Evolutionary conservation across 1,140 invertebrate genomes (phyloP), one percentile per base, ranked within the genome.

Genomic region (Leguminivora glycinivorella): DNA sequence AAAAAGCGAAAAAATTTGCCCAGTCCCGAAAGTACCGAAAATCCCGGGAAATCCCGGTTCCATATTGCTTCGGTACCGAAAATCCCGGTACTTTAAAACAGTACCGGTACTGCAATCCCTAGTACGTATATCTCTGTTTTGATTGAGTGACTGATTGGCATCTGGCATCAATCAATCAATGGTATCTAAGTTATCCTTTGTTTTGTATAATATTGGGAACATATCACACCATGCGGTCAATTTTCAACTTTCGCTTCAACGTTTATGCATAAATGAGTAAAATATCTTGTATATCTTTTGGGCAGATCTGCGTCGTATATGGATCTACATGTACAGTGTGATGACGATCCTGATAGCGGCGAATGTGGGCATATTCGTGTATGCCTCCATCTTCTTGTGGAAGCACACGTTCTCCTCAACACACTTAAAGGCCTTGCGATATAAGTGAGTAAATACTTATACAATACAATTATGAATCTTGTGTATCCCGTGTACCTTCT

Each of bases 321-420:
- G 87, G 87, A 78, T 83, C 26, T 91, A 89, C 72, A 87, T 91
- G 85, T 89, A 85, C 69, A 89, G 87, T 63, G 75, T 89, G 2
- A 85, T 88, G 78, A 68, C 83, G 3, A 74, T 88, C 14, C 66
- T 89, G 0, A 75, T 88, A 12, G 17, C 76, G 0, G 68, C 73
- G 2, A 91, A 91, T 71, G 78, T 85, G 22, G 56, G 60, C n/a
- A 89, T 91, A 71, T 91, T 89, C 67, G 72, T 81, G 6, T 90
- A 90, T 71, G 82, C 75, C 9, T 87, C 83, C 0, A 17, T 81
- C 0, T 58, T 76, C 25, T 69, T 89, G 26, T 89, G 89, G 78
- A 70, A 78, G 9, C 58, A 80, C 2, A 71, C 76, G 0, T 87
- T 85, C 69, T 71, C 82, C 4, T 89, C 86, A 0, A 81, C 68